Percentiles rank a stretch among this genome's conserved stretches.
phyloP scores from a whole-genome alignment of 2,888 invertebrate species.

The Periphyllus acericola region DNA sequence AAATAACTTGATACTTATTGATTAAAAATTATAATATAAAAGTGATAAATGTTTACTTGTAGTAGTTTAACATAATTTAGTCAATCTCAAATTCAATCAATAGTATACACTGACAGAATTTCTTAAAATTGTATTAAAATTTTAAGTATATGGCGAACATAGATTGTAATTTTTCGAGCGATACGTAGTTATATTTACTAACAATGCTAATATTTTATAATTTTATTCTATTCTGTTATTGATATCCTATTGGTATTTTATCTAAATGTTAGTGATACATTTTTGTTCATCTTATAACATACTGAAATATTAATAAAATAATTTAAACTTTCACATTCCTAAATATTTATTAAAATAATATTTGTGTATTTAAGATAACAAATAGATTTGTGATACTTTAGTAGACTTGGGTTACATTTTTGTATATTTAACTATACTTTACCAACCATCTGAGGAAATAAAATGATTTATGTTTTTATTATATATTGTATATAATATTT shows the following conservation, averaged over 20 bases:
- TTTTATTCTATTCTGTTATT: constrained; percentile 12
- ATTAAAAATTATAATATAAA: background rate
- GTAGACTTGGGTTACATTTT: background rate
- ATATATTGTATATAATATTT: background rate
- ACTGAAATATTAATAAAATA: background rate
- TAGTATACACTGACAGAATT: background rate
- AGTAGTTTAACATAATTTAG: constrained; percentile 1
- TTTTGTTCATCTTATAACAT: background rate
- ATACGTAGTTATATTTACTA: no score
- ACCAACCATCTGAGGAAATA: no score
- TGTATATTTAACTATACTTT: no score
- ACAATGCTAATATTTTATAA: background rate
- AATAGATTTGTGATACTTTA: background rate
- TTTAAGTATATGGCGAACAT: background rate
- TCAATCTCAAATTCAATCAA: background rate
- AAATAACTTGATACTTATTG: background rate
- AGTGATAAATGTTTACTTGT: background rate
- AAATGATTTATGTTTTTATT: background rate
- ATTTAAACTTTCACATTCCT: constrained; percentile 22
- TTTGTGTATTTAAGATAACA: background rate
- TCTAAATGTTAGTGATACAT: background rate
- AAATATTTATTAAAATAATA: background rate
- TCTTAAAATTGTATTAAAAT: background rate
- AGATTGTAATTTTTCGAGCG: no score
- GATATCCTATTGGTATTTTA: background rate